Evolutionary conservation across 2,113 vertebrate species (phyloP), one percentile per base, ranked within the genome.

Genomic region (Dicentrarchus labrax): DNA sequence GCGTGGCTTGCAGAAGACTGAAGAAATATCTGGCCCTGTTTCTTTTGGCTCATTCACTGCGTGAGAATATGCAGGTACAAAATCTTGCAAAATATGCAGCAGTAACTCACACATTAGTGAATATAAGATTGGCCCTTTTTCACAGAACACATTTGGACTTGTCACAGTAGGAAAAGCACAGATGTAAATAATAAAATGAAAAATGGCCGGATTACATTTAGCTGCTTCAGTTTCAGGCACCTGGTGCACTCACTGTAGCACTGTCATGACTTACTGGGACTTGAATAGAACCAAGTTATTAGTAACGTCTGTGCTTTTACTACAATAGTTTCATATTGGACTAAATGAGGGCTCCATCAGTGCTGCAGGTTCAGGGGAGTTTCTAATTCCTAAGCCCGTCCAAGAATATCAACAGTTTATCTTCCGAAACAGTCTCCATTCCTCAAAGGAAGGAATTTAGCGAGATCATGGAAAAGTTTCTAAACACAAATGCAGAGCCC

Each of bases 361-460:
- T 30, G n/a, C 38, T 19, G 16, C 16, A 41, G 17, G 3, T 10
- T 62, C 17, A 41, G 16, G 17, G 41, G 60, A 43, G 19, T 21
- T 17, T 39, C 36, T 19, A 16, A 54, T 71, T 71, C 38, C 50
- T 41, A 0, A 56, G 21, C 43, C 4, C 19, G 17, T 38, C 45
- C 45, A 62, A 39, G 24, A 64, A n/a, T 7, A 51, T 75, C 72
- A 51, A 12, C 17, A n/a, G 43, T 62, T 61, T 48, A 73, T 59
- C 39, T 22, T n/a, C 50, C 41, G 22, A 13, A 47, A 16, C 0
- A 48, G 22, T 6, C 38, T 62, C 60, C 38, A 6, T 5, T n/a
- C 10, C 39, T 43, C 2, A 6, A 4, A 45, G 39, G 11, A 43
- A 22, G 39, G 39, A 65, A 43, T 45, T 65, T 3, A n/a, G 19